phyloP scores from a whole-genome alignment of 35 echinoderm and acorn worm species.

The Apostichopus parvimensis region DNA sequence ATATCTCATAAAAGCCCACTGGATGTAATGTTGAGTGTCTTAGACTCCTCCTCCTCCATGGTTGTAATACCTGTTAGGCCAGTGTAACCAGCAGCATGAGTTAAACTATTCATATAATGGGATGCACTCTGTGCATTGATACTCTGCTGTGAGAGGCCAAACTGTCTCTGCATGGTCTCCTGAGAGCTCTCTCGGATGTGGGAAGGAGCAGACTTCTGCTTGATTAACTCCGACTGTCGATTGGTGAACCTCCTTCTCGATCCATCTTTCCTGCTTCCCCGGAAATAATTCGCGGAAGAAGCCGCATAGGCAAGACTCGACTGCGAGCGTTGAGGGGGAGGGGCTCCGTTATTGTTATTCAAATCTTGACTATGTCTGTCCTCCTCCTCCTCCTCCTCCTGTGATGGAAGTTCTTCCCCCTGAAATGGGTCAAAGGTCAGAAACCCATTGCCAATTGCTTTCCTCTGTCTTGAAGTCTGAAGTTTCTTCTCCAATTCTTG shows the following conservation, averaged over 20 bases:
- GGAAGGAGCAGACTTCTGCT: conserved; percentile 41
- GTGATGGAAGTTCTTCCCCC: background rate
- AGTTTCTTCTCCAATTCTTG: conserved; percentile 11
- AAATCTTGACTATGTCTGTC: background rate
- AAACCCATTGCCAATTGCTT: background rate
- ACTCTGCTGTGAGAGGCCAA: background rate
- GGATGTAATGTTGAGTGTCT: too few relatives aligned
- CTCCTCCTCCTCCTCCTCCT: too few relatives aligned
- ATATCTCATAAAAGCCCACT: too few relatives aligned
- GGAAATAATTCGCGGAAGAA: background rate
- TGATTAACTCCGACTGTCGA: conserved; percentile 34
- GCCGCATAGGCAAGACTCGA: conserved; percentile 8
- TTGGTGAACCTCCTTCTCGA: conserved; percentile 15
- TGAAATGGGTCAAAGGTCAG: conserved; percentile 30
- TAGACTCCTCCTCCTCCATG: background rate
- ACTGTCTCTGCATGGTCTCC: background rate
- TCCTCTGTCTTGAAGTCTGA: background rate
- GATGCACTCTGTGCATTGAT: conserved; percentile 4
- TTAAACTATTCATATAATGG: background rate
- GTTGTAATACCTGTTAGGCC: background rate
- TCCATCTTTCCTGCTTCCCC: background rate
- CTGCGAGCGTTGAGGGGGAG: conserved; percentile 13
- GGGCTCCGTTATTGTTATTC: background rate
- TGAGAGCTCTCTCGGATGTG: background rate
- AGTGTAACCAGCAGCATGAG: background rate